Conservation (phyloP, 2,113 vertebrate genomes). For the Tupaia tana region DNA sequence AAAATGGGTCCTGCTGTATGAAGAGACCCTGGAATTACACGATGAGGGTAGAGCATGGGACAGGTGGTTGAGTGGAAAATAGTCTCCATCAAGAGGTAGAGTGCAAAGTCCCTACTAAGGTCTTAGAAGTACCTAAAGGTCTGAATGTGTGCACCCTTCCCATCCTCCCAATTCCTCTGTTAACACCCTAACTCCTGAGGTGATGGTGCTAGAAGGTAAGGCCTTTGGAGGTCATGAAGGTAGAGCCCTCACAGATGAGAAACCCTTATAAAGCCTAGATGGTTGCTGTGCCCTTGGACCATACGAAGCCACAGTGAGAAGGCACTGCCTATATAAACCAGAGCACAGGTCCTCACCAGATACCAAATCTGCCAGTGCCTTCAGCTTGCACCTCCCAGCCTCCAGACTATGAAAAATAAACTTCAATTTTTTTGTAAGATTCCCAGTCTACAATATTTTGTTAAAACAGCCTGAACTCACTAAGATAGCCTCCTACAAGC, state of each 20-base stretch:
- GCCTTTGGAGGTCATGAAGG: background rate
- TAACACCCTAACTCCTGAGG: background rate
- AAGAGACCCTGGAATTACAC: background rate
- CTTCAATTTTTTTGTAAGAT: background rate
- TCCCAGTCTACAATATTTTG: background rate
- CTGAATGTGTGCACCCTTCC: background rate
- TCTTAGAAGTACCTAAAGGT: background rate
- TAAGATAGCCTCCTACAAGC: background rate
- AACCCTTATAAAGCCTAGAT: background rate
- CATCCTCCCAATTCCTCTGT: background rate
- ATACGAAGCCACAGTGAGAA: background rate
- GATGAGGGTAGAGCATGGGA: background rate
- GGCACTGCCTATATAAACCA: background rate
- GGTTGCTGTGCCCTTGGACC: background rate
- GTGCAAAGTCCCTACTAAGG: background rate
- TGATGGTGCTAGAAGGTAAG: background rate
- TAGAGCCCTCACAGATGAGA: background rate
- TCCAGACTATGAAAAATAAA: background rate
- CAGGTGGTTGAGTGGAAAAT: background rate
- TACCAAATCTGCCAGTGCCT: background rate
- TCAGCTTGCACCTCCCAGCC: background rate
- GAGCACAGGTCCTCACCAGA: background rate
- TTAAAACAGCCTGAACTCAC: background rate
- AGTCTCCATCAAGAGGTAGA: background rate
- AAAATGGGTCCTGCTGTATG: background rate